Evolutionary conservation across 2,797 vertebrate species (phyloP).

Genomic region (Cossypha heuglini): DNA sequence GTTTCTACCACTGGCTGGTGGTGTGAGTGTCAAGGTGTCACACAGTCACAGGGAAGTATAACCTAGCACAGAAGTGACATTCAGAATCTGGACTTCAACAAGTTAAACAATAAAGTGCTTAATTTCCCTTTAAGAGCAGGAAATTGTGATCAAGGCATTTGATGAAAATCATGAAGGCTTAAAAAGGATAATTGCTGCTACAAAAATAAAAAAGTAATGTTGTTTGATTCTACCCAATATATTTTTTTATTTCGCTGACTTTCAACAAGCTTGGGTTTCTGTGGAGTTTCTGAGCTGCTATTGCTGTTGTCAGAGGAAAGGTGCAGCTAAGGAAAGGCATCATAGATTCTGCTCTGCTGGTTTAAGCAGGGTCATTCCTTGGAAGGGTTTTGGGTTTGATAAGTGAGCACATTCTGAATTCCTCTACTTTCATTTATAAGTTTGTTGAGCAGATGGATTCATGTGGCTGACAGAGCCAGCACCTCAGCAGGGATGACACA

Average conservation of each 20-base stretch:
- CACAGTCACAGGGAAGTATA: background rate
- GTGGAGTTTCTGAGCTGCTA: background rate
- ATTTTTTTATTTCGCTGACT: background rate
- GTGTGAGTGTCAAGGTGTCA: background rate
- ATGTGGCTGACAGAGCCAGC: accelerated
- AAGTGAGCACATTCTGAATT: background rate
- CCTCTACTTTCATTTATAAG: background rate
- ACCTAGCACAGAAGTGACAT: background rate
- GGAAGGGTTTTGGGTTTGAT: background rate
- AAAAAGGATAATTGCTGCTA: background rate
- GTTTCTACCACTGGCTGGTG: background rate
- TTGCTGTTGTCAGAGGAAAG: background rate
- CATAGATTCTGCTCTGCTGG: background rate
- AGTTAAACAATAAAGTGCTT: background rate
- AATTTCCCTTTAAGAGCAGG: background rate
- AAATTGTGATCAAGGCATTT: background rate
- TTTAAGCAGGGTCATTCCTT: background rate
- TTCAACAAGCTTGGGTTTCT: background rate
- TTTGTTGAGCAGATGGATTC: background rate
- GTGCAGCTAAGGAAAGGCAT: background rate
- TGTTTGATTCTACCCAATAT: background rate
- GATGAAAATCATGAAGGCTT: background rate
- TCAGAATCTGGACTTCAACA: background rate
- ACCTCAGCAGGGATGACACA: background rate
- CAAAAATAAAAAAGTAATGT: background rate